Evolutionary conservation across 2,888 invertebrate genomes (phyloP).

Genomic region (Biston betularia): DNA sequence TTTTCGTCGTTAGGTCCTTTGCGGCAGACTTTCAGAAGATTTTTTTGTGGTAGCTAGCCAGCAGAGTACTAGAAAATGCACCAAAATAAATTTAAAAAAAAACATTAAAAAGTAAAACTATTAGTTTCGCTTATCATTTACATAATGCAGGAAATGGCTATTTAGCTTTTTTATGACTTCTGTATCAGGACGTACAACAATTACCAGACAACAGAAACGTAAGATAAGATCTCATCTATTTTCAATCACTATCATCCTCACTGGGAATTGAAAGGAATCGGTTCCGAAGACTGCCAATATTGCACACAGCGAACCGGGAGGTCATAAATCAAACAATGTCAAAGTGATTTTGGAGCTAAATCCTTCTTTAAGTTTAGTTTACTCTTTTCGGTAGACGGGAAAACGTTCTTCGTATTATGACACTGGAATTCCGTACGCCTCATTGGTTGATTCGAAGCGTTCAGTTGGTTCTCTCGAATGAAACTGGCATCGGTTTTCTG

Average conservation of each 20-base stretch:
- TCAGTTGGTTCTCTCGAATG: constrained; percentile 44
- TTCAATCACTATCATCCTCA: constrained; percentile 28
- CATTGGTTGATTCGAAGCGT: constrained; percentile 47
- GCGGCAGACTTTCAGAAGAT: too few species aligned
- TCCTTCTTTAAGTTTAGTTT: constrained; percentile 51
- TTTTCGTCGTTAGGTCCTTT: too few species aligned
- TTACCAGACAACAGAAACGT: constrained; percentile 3
- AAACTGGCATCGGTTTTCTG: constrained; percentile 46
- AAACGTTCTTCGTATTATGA: constrained; percentile 48
- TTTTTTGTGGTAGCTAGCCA: too few species aligned
- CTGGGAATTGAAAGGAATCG: constrained; percentile 34
- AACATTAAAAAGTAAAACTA: too few species aligned
- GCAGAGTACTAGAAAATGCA: too few species aligned
- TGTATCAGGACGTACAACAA: not conserved
- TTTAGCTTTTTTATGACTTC: not conserved
- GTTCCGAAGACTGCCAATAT: constrained; percentile 36
- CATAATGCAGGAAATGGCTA: too few species aligned
- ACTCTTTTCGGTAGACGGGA: constrained; percentile 45
- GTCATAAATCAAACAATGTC: constrained; percentile 52
- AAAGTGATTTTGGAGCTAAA: constrained; percentile 52
- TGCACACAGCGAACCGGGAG: constrained; percentile 35
- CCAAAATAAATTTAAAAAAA: too few species aligned
- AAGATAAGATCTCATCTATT: constrained; percentile 19
- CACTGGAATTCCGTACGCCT: constrained; percentile 48
- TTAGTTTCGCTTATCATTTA: too few species aligned